Base-by-base conservation (phyloP, 2,113 vertebrate genomes). In the Solea senegalensis region DNA sequence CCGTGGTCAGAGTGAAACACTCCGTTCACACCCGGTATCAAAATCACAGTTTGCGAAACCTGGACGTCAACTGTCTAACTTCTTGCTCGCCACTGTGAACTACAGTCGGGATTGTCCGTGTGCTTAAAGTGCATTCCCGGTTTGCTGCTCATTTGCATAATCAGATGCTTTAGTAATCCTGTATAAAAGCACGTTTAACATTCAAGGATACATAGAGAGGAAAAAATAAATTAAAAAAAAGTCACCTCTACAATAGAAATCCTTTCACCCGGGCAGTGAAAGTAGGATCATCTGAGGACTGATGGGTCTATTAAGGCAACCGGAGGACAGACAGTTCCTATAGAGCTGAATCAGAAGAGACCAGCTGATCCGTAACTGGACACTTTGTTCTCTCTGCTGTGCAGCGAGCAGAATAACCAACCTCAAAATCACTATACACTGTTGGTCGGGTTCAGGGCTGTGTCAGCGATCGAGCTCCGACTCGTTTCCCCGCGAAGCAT, bases 261-360 rank as follows among this genome's bases (percentile, higher is more conserved):
- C 9, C 7, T n/a, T 4, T 65, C 53, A 59, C 3, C 7, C 2
- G 39, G 6, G 12, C 45, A 59, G 7, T 41, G 6, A 10, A 12
- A 13, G 27, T 48, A 21, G 45, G 8, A 39, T 41, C 41, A 41
- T 57, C 26, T 49, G 28, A 60, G 44, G 21, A 21, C 50, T 50
- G 34, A 46, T 53, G 39, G 27, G 52, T 52, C 27, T 67, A 43
- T 63, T 50, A 41, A 3, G 14, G 54, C 48, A 3, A 48, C 12
- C 27, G 16, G 41, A 50, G 43, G 48, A 60, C 48, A 13, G 43
- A 15, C 4, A 2, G 40, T 45, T 28, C 9, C 58, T 26, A 2
- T 49, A 59, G 55, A 54, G 49, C 27, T 66, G 43, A 60, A 49
- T 28, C 15, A 12, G 10, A 61, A 14, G 41, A 61, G 21, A 15